These are phyloP conservation scores for Enteromius thamalakanensis DNA, from an alignment of 2,797 vertebrate genomes.

Conservation along the genomic window DNA sequence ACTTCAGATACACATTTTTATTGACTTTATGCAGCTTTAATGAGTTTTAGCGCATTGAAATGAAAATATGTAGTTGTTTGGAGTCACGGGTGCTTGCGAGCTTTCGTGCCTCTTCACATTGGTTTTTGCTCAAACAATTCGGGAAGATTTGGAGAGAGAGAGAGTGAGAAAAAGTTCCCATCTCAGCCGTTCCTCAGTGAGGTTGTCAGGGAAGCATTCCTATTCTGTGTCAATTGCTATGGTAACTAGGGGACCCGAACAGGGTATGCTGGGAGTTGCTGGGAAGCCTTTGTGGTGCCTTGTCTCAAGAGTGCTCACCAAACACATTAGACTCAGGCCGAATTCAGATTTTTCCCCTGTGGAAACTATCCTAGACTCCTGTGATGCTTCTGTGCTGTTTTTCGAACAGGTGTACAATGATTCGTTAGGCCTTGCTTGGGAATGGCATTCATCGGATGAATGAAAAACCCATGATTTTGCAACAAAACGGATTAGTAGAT, in stretches of 20 bases:
- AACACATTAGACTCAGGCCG: conserved; percentile 46
- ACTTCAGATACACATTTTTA: background rate
- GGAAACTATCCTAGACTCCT: conserved; percentile 54
- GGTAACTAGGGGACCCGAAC: conserved; percentile 72
- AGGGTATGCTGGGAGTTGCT: conserved; percentile 64
- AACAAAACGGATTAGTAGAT: background rate
- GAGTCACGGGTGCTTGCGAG: conserved; percentile 29
- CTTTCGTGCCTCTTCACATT: conserved; percentile 43
- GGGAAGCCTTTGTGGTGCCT: conserved; percentile 66
- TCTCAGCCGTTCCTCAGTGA: conserved; percentile 63
- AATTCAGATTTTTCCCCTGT: conserved; percentile 25
- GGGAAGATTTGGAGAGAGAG: conserved; percentile 52
- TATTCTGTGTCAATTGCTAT: conserved; percentile 76
- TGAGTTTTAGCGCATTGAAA: background rate
- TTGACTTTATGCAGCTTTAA: background rate
- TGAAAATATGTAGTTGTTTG: background rate
- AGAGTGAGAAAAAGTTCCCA: conserved; percentile 60
- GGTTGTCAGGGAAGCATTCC: conserved; percentile 73
- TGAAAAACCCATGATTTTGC: background rate
- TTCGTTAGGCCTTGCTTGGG: background rate
- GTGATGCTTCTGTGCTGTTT: background rate
- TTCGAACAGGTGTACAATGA: conserved; percentile 1
- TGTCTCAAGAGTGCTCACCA: conserved; percentile 58
- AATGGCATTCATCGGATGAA: background rate
- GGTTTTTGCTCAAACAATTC: conserved; percentile 59